Percentiles rank a stretch among this genome's conserved stretches.
These are phyloP conservation scores for Cephus sareptanus DNA, from an alignment of 2,888 invertebrate genomes.

Conservation along the genomic window DNA sequence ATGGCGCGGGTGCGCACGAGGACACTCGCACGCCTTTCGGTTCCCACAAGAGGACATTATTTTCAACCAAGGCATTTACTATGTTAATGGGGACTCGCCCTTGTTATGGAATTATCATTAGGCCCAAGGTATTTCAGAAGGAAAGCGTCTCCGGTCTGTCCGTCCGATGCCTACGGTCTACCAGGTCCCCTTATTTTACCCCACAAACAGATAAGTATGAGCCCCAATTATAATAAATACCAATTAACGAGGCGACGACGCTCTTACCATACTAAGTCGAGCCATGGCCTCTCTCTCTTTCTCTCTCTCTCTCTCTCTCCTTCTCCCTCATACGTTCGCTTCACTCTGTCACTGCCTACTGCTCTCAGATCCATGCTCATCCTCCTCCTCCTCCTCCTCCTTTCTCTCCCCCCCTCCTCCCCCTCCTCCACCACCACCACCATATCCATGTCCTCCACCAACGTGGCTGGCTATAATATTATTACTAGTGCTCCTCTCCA, in stretches of 20 bases:
- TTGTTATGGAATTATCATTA: constrained; percentile 56
- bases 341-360: constrained; percentile 36
- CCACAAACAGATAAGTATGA: constrained; percentile 52
- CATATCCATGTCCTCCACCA: neutral
- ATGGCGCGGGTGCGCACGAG: neutral
- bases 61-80: constrained; percentile 42
- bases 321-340: constrained; percentile 23
- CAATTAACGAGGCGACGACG: constrained; percentile 61
- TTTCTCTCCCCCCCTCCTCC: neutral
- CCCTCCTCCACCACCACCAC: neutral
- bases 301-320: constrained; percentile 24
- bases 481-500: neutral
- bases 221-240: constrained; percentile 65
- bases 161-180: neutral
- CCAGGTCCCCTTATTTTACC: constrained; percentile 38
- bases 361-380: constrained; percentile 33
- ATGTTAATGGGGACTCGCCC: constrained; percentile 52
- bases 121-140: constrained; percentile 7
- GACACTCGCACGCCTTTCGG: constrained; percentile 1
- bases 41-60: constrained; percentile 44
- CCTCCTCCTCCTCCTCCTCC: neutral
- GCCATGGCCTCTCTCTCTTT: constrained; percentile 10
- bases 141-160: neutral
- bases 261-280: constrained; percentile 35
- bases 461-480: neutral